Evolutionary conservation across 2,797 vertebrate species (phyloP).

Genomic region (Manis pentadactyla): DNA sequence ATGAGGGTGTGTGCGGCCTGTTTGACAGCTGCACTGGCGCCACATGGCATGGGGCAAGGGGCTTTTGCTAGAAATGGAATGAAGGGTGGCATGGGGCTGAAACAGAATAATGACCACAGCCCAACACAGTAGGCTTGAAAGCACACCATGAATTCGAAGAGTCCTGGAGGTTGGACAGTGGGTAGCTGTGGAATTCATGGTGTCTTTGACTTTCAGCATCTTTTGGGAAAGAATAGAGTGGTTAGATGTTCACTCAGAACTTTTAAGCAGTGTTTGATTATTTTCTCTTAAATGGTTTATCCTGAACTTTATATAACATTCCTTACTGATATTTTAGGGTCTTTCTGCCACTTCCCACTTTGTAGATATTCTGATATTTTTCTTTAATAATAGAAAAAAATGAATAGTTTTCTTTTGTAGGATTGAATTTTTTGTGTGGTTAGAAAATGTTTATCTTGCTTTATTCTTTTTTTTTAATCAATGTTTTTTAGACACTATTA

Average conservation of each 20-base stretch:
- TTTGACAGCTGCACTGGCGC: not conserved
- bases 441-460: not conserved
- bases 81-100: not conserved
- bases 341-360: not conserved
- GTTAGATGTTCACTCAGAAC: not conserved
- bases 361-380: not conserved
- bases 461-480: not conserved
- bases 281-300: not conserved
- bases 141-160: not conserved
- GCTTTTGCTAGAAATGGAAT: not conserved
- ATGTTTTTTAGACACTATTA: conserved; percentile 19
- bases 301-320: not conserved
- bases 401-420: not conserved
- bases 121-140: not conserved
- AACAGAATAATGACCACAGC: not conserved
- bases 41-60: not conserved
- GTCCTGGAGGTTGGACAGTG: not conserved
- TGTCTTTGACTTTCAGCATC: not conserved
- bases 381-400: not conserved
- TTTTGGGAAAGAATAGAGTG: not conserved
- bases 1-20: not conserved
- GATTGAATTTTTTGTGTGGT: not conserved
- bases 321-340: not conserved
- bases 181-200: not conserved
- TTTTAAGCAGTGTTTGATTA: not conserved